These are phyloP conservation scores for Hanleya hanleyi DNA, from an alignment of 2,888 invertebrate genomes.

Conservation along the genomic window DNA sequence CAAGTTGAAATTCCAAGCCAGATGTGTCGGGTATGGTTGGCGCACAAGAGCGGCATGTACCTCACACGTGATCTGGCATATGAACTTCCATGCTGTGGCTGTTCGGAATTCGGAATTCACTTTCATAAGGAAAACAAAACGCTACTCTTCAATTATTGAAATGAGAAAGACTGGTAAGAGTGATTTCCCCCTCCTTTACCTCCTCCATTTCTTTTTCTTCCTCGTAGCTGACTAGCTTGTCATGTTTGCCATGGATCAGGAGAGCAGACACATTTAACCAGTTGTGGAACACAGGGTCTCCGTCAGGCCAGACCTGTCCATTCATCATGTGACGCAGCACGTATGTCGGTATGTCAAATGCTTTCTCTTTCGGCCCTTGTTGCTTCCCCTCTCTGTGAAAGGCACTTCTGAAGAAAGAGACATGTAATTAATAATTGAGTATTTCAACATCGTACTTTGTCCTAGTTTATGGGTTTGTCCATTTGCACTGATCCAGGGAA, in stretches of 20 bases:
- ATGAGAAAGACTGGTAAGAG: too few species aligned
- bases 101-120: too few species aligned
- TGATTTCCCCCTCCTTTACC: conserved; percentile 74
- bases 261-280: conserved; percentile 80
- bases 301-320: conserved; percentile 82
- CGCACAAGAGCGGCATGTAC: too few species aligned
- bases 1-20: too few species aligned
- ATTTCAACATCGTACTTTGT: too few species aligned
- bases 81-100: too few species aligned
- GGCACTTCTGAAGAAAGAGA: conserved; percentile 25
- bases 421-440: background rate
- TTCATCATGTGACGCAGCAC: conserved; percentile 76
- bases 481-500: too few species aligned
- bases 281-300: conserved; percentile 80
- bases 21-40: too few species aligned
- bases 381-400: conserved; percentile 70
- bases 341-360: conserved; percentile 67
- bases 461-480: too few species aligned
- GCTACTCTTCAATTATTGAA: too few species aligned
- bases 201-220: conserved; percentile 83
- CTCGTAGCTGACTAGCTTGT: conserved; percentile 80
- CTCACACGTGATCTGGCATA: too few species aligned
- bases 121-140: too few species aligned
- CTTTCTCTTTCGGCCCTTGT: conserved; percentile 42
- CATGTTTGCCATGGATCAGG: conserved; percentile 80